phyloP scores from a whole-genome alignment of 2,113 vertebrate species.

The Eonycteris spelaea region DNA sequence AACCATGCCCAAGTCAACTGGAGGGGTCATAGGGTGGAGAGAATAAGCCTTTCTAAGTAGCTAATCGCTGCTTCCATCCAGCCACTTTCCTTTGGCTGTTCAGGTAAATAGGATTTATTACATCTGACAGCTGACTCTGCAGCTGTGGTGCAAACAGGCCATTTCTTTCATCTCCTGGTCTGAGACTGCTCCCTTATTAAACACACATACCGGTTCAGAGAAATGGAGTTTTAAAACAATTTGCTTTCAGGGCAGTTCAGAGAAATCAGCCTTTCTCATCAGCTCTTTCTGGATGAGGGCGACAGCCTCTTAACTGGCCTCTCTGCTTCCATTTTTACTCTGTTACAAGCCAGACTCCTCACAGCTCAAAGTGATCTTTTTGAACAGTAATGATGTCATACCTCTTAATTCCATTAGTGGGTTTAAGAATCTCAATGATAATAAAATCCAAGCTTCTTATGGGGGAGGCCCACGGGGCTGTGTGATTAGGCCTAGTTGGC shows the following conservation, averaged over 20 bases:
- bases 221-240: not conserved
- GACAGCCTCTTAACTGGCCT: not conserved
- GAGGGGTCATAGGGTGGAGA: not conserved
- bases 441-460: not conserved
- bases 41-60: conserved; percentile 2
- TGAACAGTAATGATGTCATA: not conserved
- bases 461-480: not conserved
- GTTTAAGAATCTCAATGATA: not conserved
- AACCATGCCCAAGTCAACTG: not conserved
- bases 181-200: not conserved
- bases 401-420: not conserved
- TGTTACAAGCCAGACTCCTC: not conserved
- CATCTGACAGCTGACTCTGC: not conserved
- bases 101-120: not conserved
- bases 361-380: not conserved
- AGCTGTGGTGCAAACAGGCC: not conserved
- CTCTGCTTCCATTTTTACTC: not conserved
- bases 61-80: not conserved
- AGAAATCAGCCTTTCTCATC: not conserved
- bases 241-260: not conserved
- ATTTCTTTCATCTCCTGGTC: not conserved
- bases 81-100: not conserved
- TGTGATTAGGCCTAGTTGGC: not conserved
- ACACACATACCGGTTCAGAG: not conserved
- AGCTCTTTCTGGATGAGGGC: not conserved